Conservation (phyloP, 2,797 vertebrate species). For the Microhierax caerulescens region DNA sequence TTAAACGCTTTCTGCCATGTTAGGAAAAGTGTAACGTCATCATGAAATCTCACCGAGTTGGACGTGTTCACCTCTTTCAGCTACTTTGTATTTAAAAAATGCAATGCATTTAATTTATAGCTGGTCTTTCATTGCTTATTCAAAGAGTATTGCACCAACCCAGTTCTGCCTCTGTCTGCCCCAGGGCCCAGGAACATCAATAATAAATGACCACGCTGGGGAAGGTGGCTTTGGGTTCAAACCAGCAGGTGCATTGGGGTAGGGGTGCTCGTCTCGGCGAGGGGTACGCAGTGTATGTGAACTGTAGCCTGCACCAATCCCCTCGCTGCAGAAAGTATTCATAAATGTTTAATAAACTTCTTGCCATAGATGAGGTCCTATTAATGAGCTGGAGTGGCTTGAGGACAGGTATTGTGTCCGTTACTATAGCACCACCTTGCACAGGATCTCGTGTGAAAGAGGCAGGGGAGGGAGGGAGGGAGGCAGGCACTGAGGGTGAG, state of each 20-base stretch:
- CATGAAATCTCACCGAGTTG: neutral
- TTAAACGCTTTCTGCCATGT: neutral
- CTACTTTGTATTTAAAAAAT: neutral
- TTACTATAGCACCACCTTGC: slow-evolving; percentile 82
- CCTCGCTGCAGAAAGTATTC: slow-evolving; percentile 44
- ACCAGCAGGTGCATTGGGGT: neutral
- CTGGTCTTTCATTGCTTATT: neutral
- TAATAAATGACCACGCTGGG: neutral
- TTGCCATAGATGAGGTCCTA: slow-evolving; percentile 74
- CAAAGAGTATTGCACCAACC: rapidly evolving
- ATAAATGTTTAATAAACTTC: slow-evolving; percentile 85
- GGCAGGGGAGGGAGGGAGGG: neutral
- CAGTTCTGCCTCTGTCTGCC: neutral
- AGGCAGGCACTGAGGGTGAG: slow-evolving; percentile 42
- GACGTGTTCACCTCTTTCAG: neutral
- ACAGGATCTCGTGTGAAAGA: slow-evolving; percentile 61
- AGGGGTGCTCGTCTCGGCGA: rapidly evolving
- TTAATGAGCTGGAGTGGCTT: slow-evolving; percentile 61
- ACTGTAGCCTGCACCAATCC: neutral
- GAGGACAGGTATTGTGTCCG: slow-evolving; percentile 74
- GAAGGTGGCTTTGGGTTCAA: neutral
- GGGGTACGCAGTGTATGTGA: neutral
- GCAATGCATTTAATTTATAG: neutral
- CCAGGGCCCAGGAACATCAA: neutral
- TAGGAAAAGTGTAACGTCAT: rapidly evolving